phyloP scores from a whole-genome alignment of 1,140 invertebrate genomes.

The Homalodisca vitripennis region DNA sequence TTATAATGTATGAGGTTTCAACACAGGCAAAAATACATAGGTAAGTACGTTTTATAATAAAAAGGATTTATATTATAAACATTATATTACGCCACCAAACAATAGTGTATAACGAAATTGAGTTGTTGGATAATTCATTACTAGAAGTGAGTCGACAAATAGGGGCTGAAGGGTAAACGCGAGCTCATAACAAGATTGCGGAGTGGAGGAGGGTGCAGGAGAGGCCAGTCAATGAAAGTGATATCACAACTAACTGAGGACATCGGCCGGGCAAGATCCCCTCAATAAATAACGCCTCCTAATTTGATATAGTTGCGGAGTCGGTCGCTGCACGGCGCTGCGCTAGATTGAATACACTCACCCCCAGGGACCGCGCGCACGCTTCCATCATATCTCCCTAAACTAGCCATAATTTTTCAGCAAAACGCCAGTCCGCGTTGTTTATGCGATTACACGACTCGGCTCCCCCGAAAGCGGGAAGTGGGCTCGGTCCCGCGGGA shows the following conservation, averaged over 20 bases:
- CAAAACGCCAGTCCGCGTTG: background rate
- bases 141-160: too few species aligned
- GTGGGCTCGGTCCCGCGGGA: background rate
- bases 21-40: too few species aligned
- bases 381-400: conserved; percentile 13
- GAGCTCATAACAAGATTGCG: background rate
- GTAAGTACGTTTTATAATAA: too few species aligned
- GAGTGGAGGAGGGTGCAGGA: background rate
- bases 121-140: too few species aligned
- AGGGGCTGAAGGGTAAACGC: too few species aligned
- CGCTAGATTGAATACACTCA: background rate
- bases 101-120: too few species aligned
- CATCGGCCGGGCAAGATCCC: background rate
- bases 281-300: conserved; percentile 11
- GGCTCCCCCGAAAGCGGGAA: background rate
- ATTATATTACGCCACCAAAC: too few species aligned
- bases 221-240: conserved; percentile 3
- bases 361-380: background rate
- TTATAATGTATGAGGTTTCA: too few species aligned
- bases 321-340: background rate
- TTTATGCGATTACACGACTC: background rate
- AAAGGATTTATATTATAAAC: too few species aligned
- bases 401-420: conserved; percentile 5
- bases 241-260: conserved; percentile 11
- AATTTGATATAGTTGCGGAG: conserved; percentile 8